phyloP scores from a whole-genome alignment of 2,888 invertebrate genomes.

The Eupithecia pulchellata region DNA sequence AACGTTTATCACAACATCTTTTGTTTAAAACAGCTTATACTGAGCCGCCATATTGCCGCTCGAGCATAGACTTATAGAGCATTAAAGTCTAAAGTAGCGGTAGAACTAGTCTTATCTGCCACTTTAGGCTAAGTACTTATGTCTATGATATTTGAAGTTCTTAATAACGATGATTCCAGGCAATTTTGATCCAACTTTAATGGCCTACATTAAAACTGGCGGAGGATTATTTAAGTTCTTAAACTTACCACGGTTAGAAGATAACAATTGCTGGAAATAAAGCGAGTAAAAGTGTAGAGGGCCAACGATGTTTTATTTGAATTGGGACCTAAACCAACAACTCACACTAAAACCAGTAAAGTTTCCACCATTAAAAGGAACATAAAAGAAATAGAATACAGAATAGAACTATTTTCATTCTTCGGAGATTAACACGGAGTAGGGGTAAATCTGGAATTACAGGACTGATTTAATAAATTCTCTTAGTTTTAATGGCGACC shows the following conservation, averaged over 20 bases:
- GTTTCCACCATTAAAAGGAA: too few relatives aligned
- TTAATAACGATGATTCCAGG: neutral
- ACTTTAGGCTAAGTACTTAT: neutral
- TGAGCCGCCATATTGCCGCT: neutral
- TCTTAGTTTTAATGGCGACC: too few relatives aligned
- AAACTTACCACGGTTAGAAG: neutral
- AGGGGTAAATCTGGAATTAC: neutral
- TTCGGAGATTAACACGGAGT: neutral
- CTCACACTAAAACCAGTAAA: too few relatives aligned
- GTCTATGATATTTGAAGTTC: neutral
- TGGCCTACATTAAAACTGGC: neutral
- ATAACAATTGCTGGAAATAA: neutral
- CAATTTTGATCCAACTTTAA: neutral
- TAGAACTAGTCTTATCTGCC: neutral
- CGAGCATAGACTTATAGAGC: neutral
- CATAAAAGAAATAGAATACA: too few relatives aligned
- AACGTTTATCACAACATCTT: too few relatives aligned
- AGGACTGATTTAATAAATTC: neutral
- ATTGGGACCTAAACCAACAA: too few relatives aligned
- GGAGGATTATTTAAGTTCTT: neutral
- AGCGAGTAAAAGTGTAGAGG: neutral
- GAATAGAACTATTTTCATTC: too few relatives aligned
- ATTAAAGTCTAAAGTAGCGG: neutral
- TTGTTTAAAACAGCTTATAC: neutral
- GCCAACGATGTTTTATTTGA: neutral